Base-by-base conservation (phyloP, 2,113 vertebrate genomes). In the Okapia johnstoni region DNA sequence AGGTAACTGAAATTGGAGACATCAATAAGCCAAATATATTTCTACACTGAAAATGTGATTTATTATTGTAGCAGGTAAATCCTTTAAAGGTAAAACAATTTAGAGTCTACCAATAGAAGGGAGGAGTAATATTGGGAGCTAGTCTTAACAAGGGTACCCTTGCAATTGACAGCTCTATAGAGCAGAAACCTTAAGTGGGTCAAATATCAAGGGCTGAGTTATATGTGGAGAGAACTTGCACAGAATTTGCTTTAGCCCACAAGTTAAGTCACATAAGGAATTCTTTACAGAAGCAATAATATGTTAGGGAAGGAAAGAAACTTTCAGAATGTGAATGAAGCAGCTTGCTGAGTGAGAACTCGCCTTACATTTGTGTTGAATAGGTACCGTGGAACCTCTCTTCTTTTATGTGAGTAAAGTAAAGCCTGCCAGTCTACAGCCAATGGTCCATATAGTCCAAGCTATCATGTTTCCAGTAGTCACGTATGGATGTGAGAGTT, bases 311-410 rank as follows among this genome's bases (percentile, higher is more conserved):
- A 73, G 21, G 26, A 50, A 8, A 58, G 16, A 9, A 43, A 77
- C 4, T 52, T 8, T 66, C 55, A 57, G 25, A 94, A 85, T 7
- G 12, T 85, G 28, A 17, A 16, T 85, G 28, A 17, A 16, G 15
- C 40, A 21, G 2, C 17, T 60, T 26, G 70, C 15, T n/a, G 43
- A 70, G 55, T 63, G 83, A 77, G 8, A 94, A 33, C 57, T 73
- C 79, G 36, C 30, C 43, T 40, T 70, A 48, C 4, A 84, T 93
- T 83, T 90, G 3, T 16, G 30, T 19, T 63, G 13, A 14, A 40
- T 3, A 28, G 3, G 7, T 63, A 5, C 1, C 2, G 2, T 57
- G 6, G 7, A 8, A 30, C 9, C 1, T 43, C 12, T 85, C 8
- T 21, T 6, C 14, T 81, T 76, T 58, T 2, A 48, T 86, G 2